Evolutionary conservation across 2,797 vertebrate genomes (phyloP).

Genomic region (Threskiornis aethiopicus): DNA sequence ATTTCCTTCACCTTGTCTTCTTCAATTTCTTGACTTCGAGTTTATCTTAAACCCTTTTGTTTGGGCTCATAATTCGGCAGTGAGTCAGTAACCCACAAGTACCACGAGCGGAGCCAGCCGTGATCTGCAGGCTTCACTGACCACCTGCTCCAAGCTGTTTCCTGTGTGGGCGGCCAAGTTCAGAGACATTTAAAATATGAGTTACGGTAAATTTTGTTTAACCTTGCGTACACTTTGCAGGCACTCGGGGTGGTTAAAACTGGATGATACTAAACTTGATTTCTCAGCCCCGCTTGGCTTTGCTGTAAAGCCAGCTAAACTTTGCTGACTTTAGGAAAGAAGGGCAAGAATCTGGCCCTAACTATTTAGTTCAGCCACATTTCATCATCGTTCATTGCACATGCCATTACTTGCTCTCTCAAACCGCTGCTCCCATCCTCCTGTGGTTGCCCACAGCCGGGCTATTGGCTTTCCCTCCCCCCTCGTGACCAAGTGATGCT

Average conservation of each 20-base stretch:
- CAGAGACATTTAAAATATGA: conserved; percentile 10
- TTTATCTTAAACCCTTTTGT: conserved; percentile 72
- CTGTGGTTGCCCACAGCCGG: not conserved
- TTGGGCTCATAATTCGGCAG: conserved; percentile 53
- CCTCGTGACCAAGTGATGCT: not conserved
- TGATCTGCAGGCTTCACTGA: conserved; percentile 47
- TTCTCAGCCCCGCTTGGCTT: not conserved
- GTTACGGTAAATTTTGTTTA: conserved; percentile 44
- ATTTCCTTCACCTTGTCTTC: conserved; percentile 28
- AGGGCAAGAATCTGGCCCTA: not conserved
- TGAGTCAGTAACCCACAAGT: conserved; percentile 78
- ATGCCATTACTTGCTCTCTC: not conserved
- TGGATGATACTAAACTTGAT: not conserved
- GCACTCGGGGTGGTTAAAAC: not conserved
- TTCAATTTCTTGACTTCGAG: not conserved
- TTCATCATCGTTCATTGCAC: not conserved
- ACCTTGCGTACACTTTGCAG: not conserved
- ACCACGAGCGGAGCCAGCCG: conserved; percentile 56
- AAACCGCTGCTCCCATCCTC: not conserved
- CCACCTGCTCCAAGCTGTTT: conserved; percentile 76
- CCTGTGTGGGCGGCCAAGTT: conserved; percentile 66
- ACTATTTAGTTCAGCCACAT: not conserved
- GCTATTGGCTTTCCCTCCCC: not conserved
- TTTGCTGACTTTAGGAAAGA: not conserved
- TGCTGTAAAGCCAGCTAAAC: not conserved